Evolutionary conservation across 1,140 invertebrate species (phyloP), one percentile per base, ranked within the genome.

Genomic region (Drosophila suzukii): DNA sequence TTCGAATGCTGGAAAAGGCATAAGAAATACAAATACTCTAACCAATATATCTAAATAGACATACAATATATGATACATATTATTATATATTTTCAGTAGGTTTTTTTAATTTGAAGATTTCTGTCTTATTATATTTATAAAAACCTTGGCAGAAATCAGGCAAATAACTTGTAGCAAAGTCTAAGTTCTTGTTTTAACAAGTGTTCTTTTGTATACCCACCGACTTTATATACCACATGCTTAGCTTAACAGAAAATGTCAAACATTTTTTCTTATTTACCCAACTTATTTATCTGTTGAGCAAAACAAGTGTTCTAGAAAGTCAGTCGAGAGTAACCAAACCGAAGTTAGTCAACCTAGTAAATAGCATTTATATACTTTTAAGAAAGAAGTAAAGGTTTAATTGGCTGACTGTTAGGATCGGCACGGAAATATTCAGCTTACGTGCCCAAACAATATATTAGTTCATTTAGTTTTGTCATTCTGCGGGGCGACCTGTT

Each of bases 281-380:
- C 17, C 12, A 12, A 3, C 43, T 30, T 15, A 43, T 50, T 57
- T 58, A 17, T 20, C n/a, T 32, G 51, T 56, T 10, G 27, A 58
- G 67, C 36, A 49, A 47, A 57, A 70, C 67, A 71, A 70, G 44
- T 70, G 67, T 70, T 70, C 66, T 70, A 41, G 36, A 68, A 70
- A 71, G 17, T 57, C 51, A 57, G 43, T 57, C 51, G 47, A 67
- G 50, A 68, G 60, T 20, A 68, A 53, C n/a, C 34, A 65, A 34
- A n/a, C 20, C 15, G 10, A 55, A 56, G 56, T 32, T 53, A 51
- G 38, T 67, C 46, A 68, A 17, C 7, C 20, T 13, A 24, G 34
- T 13, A 47, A 70, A 38, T 24, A 15, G 4, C 15, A 8, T 44
- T 20, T 11, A 44, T 44, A 10, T 44, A 20, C 43, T 38, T 44